Evolutionary conservation across 1,140 invertebrate species (phyloP).

Genomic region (Paralvinella palmiformis): DNA sequence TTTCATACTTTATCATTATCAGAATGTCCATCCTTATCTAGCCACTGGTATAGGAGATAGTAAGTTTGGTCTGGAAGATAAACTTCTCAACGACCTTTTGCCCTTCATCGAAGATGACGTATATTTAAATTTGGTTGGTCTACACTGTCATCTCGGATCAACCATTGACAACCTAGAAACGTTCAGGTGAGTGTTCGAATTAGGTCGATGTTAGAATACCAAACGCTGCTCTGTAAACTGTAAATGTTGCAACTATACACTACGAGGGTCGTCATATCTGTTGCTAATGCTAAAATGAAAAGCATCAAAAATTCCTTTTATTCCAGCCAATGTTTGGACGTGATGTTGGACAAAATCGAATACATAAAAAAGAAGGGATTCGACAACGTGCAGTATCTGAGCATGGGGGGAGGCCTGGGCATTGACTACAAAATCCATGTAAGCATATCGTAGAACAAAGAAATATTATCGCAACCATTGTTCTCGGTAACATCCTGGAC

Average conservation of each 20-base stretch:
- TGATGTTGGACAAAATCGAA: constrained; percentile 16
- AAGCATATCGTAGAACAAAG: too few relatives aligned
- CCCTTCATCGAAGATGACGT: constrained; percentile 15
- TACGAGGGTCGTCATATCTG: too few relatives aligned
- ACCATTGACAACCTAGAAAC: constrained; percentile 34
- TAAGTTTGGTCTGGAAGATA: constrained; percentile 37
- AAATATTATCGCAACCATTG: too few relatives aligned
- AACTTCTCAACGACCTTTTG: constrained; percentile 25
- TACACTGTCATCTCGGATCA: constrained; percentile 49
- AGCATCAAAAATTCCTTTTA: too few relatives aligned
- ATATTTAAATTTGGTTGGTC: constrained; percentile 34
- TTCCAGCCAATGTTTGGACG: constrained; percentile 20
- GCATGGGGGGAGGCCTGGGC: constrained; percentile 50
- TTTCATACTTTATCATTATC: neutral
- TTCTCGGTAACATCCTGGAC: too few relatives aligned
- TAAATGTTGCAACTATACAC: too few relatives aligned
- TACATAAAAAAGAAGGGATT: constrained; percentile 27
- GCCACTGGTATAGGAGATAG: constrained; percentile 31
- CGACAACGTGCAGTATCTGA: constrained; percentile 31
- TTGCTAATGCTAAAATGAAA: too few relatives aligned
- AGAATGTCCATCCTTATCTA: constrained; percentile 36
- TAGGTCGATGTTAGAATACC: too few relatives aligned
- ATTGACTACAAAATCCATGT: constrained; percentile 39
- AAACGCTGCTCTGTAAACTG: too few relatives aligned
- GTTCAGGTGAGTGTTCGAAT: constrained; percentile 36